Evolutionary conservation across 2,113 vertebrate genomes (phyloP).

Genomic region (Thinocorus orbignyianus): DNA sequence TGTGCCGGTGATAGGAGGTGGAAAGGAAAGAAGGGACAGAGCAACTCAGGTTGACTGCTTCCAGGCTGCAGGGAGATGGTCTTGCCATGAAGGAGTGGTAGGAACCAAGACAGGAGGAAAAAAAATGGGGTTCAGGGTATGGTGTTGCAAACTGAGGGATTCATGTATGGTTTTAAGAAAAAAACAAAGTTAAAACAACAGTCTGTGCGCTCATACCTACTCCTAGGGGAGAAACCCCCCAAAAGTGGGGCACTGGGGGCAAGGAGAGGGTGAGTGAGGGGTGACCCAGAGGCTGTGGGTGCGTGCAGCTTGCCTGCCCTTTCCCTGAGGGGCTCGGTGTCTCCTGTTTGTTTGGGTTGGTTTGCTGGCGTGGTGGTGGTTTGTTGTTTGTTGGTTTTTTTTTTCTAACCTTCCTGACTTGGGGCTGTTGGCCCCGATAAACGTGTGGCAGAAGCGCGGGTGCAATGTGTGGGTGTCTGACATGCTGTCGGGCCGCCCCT

Average conservation of each 20-base stretch:
- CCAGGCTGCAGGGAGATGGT: not conserved
- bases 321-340: not conserved
- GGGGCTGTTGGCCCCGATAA: constrained; percentile 19
- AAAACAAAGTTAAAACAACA: not conserved
- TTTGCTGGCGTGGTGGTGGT: not conserved
- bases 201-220: fast-evolving
- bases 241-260: not conserved
- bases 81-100: not conserved
- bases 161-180: fast-evolving
- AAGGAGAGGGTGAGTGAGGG: not conserved
- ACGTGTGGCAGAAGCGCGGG: fast-evolving
- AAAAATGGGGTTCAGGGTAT: not conserved
- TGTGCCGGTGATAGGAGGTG: fast-evolving
- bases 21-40: not conserved
- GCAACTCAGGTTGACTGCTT: not conserved
- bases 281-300: not conserved
- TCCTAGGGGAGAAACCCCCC: not conserved
- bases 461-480: not conserved
- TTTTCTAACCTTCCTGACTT: not conserved
- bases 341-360: constrained; percentile 49
- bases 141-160: fast-evolving
- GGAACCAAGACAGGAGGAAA: not conserved
- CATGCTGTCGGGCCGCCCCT: not conserved
- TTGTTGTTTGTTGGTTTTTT: not conserved
- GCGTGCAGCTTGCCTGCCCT: fast-evolving